Percentiles rank a stretch among this genome's conserved stretches.
These are phyloP conservation scores for Elanoides forficatus DNA, from an alignment of 2,113 vertebrate species.

Conservation along the genomic window DNA sequence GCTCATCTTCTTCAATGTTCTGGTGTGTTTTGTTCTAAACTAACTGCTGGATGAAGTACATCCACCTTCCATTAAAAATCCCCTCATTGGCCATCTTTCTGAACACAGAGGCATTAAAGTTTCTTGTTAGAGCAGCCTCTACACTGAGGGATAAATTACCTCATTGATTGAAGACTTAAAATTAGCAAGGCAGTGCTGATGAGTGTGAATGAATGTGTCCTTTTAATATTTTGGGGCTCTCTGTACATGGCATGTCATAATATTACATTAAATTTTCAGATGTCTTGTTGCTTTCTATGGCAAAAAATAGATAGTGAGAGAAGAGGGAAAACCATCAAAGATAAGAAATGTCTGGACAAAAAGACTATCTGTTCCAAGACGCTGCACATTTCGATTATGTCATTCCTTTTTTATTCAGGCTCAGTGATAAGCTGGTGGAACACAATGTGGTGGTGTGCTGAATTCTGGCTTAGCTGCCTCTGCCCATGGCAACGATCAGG, in stretches of 20 bases:
- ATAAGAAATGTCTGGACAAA: background rate
- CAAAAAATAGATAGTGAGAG: slow-evolving; percentile 25
- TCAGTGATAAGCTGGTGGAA: background rate
- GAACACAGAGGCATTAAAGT: background rate
- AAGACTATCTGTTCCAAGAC: slow-evolving; percentile 22
- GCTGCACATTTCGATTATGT: background rate
- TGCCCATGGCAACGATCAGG: accelerated
- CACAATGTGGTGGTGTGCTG: background rate
- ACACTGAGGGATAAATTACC: background rate
- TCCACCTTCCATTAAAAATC: background rate
- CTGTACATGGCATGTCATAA: background rate
- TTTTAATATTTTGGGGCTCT: slow-evolving; percentile 11
- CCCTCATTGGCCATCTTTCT: background rate
- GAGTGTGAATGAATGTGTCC: background rate
- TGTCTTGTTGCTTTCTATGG: slow-evolving; percentile 18
- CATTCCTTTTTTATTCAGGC: background rate
- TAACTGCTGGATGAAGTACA: background rate
- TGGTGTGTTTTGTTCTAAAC: background rate
- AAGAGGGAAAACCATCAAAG: background rate
- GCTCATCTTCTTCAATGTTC: background rate
- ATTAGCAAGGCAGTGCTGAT: slow-evolving; percentile 23
- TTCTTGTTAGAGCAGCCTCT: background rate
- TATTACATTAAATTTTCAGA: slow-evolving; percentile 43
- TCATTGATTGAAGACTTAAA: slow-evolving; percentile 14
- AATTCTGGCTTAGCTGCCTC: background rate